Conservation (phyloP, 2,797 vertebrate genomes). For the Thalassophryne amazonica region DNA sequence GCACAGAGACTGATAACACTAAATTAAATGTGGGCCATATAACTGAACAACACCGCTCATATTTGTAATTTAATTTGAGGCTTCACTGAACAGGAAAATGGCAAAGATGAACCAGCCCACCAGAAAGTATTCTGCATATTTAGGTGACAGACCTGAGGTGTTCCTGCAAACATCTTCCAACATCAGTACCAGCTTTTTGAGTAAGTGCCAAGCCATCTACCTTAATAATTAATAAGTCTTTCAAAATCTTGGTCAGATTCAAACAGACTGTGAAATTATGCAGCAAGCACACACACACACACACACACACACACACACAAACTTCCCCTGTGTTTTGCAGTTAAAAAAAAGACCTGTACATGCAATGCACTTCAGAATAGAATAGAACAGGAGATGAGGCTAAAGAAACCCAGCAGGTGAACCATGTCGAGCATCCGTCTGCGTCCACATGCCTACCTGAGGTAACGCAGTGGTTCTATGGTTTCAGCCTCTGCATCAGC, state of each 20-base stretch:
- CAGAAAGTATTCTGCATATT: conserved; percentile 6
- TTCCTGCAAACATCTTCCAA: not conserved
- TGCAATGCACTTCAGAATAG: not conserved
- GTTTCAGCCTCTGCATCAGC: conserved; percentile 75
- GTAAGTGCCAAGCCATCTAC: not conserved
- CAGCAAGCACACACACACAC: too few species aligned
- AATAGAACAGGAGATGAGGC: not conserved
- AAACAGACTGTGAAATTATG: not conserved
- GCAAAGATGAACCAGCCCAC: not conserved
- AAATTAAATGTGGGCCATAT: conserved; percentile 24
- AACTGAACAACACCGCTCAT: conserved; percentile 28
- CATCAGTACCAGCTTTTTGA: not conserved
- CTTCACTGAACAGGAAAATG: conserved; percentile 5
- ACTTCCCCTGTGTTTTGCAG: too few species aligned
- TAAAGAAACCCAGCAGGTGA: conserved; percentile 1
- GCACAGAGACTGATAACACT: not conserved
- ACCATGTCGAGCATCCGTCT: not conserved
- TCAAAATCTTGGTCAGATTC: conserved; percentile 4
- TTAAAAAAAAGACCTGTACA: too few species aligned
- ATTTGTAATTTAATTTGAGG: conserved; percentile 38
- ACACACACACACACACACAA: too few species aligned
- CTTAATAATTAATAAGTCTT: conserved; percentile 6
- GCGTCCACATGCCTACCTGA: conserved; percentile 77
- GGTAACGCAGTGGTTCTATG: conserved; percentile 78
- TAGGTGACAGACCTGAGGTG: not conserved